Evolutionary conservation across 2,113 vertebrate genomes (phyloP).

Genomic region (Equus przewalskii): DNA sequence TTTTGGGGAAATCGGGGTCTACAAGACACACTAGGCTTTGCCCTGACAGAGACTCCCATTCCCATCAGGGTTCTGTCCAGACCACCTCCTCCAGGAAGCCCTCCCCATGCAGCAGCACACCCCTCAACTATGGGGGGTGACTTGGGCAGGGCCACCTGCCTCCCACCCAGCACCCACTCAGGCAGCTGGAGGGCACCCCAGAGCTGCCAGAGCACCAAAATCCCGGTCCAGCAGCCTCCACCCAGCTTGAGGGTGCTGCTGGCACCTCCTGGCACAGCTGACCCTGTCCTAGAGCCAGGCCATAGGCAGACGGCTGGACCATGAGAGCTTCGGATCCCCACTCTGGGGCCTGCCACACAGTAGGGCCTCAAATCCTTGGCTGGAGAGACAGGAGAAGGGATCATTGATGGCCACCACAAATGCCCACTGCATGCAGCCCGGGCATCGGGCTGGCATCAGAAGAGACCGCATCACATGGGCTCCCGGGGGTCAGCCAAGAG

Average conservation of each 20-base stretch:
- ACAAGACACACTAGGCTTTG: neutral
- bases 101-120: neutral
- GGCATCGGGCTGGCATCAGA: neutral
- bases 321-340: neutral
- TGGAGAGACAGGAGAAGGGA: no score
- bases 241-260: neutral
- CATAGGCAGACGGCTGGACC: neutral
- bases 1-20: neutral
- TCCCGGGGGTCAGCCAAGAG: neutral
- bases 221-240: neutral
- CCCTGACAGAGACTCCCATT: neutral
- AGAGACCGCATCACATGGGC: neutral
- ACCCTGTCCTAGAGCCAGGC: neutral
- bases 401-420: neutral
- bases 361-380: neutral
- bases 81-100: neutral
- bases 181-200: neutral
- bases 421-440: fast-evolving
- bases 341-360: fast-evolving
- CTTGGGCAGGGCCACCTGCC: no score
- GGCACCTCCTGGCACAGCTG: neutral
- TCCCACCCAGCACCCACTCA: neutral
- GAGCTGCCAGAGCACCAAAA: neutral
- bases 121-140: no score
- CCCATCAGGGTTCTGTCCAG: no score